Evolutionary conservation across 2,888 invertebrate genomes (phyloP).

Genomic region (Gandaritis pyraliata): DNA sequence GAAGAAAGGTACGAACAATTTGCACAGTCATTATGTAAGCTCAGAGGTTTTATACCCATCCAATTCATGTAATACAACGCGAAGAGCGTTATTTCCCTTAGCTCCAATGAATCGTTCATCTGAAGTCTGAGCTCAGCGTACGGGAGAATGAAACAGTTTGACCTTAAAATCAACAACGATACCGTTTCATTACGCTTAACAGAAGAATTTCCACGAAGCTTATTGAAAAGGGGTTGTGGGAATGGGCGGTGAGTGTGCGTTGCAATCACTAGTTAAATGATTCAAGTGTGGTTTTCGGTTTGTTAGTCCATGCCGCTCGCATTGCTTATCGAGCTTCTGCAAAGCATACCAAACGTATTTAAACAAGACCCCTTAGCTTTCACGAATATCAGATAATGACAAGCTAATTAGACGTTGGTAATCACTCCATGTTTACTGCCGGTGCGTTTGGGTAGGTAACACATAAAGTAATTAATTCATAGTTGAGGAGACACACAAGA

Average conservation of each 20-base stretch:
- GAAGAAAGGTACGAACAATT: conserved; percentile 50
- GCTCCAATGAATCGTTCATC: conserved; percentile 6
- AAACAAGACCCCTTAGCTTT: conserved; percentile 1
- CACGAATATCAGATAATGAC: conserved; percentile 2
- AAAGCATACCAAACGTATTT: conserved; percentile 4
- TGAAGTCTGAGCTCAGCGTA: conserved; percentile 2
- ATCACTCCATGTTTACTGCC: conserved; percentile 3
- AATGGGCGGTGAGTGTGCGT: neutral
- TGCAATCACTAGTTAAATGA: conserved; percentile 21
- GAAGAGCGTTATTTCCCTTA: conserved; percentile 4
- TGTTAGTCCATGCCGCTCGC: neutral
- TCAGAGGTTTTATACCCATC: conserved; percentile 39
- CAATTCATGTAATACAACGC: conserved; percentile 35
- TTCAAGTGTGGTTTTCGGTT: conserved; percentile 10
- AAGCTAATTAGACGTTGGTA: conserved; percentile 14
- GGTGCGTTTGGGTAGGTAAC: neutral
- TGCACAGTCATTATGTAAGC: conserved; percentile 46
- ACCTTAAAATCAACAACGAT: conserved; percentile 6
- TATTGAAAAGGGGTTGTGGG: conserved; percentile 2
- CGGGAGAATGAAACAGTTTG: conserved; percentile 3
- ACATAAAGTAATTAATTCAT: neutral
- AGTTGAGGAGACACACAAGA: conserved; percentile 1
- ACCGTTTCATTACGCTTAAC: conserved; percentile 2
- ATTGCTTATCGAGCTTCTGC: conserved; percentile 1
- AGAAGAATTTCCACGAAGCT: conserved; percentile 2